phyloP scores from a whole-genome alignment of 2,888 invertebrate species.

The Baccha elongata region DNA sequence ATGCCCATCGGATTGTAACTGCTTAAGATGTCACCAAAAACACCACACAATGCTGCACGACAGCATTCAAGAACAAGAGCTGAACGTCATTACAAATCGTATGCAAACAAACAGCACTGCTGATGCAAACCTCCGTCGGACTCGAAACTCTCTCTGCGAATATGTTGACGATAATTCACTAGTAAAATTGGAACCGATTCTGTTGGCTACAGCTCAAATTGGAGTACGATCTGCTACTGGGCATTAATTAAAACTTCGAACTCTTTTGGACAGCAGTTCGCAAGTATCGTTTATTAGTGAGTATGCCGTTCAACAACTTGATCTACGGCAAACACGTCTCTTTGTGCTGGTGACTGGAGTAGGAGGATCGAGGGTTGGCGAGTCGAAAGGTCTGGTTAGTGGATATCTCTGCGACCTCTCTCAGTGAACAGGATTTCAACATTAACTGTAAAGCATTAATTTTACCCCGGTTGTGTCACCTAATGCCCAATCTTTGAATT shows the following conservation, averaged over 20 bases:
- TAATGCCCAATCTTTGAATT: slow-evolving; percentile 21
- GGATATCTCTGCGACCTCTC: slow-evolving; percentile 36
- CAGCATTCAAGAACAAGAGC: background rate
- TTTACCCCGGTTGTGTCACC: slow-evolving; percentile 39
- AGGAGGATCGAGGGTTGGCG: slow-evolving; percentile 33
- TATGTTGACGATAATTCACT: background rate
- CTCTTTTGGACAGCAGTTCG: slow-evolving; percentile 44
- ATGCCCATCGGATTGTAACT: slow-evolving; percentile 32
- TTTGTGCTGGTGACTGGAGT: slow-evolving; percentile 46
- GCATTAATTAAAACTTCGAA: slow-evolving; percentile 31
- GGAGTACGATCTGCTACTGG: slow-evolving; percentile 39
- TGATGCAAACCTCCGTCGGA: background rate
- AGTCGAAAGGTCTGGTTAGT: slow-evolving; percentile 42
- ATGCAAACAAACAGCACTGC: background rate
- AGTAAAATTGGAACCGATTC: slow-evolving; percentile 13
- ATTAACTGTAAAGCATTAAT: slow-evolving; percentile 45
- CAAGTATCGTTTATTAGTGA: slow-evolving; percentile 65
- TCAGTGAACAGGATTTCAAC: slow-evolving; percentile 6
- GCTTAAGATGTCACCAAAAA: slow-evolving; percentile 32
- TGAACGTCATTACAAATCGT: background rate
- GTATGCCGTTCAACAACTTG: slow-evolving; percentile 55
- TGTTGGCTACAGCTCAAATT: slow-evolving; percentile 47
- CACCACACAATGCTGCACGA: slow-evolving; percentile 6
- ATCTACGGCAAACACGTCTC: slow-evolving; percentile 29
- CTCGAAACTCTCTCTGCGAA: background rate